A percentile compares a stretch with the other conserved stretches of the same genome.
These are phyloP conservation scores for Limanda limanda DNA, from an alignment of 2,113 vertebrate genomes.

Conservation along the genomic window DNA sequence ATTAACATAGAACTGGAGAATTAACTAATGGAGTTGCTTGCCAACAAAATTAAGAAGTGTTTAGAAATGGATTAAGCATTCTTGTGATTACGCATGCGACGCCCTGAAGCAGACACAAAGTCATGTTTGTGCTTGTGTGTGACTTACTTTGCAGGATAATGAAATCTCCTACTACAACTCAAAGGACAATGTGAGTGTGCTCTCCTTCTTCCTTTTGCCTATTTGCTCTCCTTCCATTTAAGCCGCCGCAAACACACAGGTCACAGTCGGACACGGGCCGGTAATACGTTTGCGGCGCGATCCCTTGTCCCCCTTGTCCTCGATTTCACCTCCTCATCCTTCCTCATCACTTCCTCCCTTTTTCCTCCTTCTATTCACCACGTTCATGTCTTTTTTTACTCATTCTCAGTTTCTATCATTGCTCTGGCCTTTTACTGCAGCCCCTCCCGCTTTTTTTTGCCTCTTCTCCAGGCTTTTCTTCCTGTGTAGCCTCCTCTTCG, in stretches of 20 bases:
- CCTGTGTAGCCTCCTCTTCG: conserved; percentile 28
- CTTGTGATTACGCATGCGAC: conserved; percentile 11
- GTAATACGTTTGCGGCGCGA: conserved; percentile 17
- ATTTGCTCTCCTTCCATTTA: conserved; percentile 32
- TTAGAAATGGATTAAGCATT: conserved; percentile 18
- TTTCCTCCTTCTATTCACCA: conserved; percentile 20
- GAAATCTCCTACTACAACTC: conserved; percentile 97
- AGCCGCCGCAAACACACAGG: conserved; percentile 23
- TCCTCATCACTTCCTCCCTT: neutral
- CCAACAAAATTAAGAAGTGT: conserved; percentile 15
- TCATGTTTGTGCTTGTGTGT: conserved; percentile 46
- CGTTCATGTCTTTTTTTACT: conserved; percentile 17
- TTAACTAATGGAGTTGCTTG: conserved; percentile 14
- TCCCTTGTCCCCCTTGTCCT: conserved; percentile 14
- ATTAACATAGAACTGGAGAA: conserved; percentile 27
- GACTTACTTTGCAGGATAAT: conserved; percentile 83
- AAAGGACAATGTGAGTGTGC: conserved; percentile 92
- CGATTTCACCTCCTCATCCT: conserved; percentile 23
- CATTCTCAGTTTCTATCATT: conserved; percentile 13
- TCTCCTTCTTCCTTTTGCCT: neutral
- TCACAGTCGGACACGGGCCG: conserved; percentile 21
- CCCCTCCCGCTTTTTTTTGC: conserved; percentile 20
- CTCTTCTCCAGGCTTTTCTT: conserved; percentile 44
- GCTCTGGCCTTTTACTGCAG: conserved; percentile 41
- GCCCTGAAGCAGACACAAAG: conserved; percentile 24